Evolutionary conservation across 2,797 vertebrate genomes (phyloP).

Genomic region (Podarcis lilfordi): DNA sequence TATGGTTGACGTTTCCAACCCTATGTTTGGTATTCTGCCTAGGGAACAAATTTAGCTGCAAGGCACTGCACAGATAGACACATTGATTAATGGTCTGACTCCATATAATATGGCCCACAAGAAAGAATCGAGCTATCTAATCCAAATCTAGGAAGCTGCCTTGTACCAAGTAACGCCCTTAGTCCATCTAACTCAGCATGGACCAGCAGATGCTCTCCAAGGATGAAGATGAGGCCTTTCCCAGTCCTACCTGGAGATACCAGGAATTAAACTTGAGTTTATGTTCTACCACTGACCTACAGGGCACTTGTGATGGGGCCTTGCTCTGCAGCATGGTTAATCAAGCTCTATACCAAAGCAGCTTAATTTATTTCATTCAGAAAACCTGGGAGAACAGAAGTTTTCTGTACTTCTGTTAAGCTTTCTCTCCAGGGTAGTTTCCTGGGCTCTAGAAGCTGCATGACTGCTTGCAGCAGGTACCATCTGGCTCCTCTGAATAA

Average conservation of each 20-base stretch:
- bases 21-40: neutral
- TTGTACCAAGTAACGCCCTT: neutral
- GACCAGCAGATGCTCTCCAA: neutral
- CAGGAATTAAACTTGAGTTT: neutral
- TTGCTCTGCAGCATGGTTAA: neutral
- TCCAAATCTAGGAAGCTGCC: neutral
- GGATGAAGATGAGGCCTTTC: neutral
- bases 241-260: neutral
- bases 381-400: neutral
- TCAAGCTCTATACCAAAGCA: neutral
- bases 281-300: neutral
- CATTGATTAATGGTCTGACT: neutral
- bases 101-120: neutral
- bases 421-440: neutral
- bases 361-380: neutral
- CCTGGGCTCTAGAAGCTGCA: neutral
- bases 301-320: neutral
- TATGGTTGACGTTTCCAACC: no score
- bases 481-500: conserved; percentile 16
- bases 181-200: neutral
- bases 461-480: neutral
- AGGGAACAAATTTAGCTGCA: neutral
- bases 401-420: neutral
- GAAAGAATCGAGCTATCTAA: neutral
- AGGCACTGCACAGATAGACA: neutral